Percentiles rank a stretch among this genome's conserved stretches.
Evolutionary conservation across 64 coral and sea anemone genomes (phyloP).

Genomic region (Dendronephthya gigantea): DNA sequence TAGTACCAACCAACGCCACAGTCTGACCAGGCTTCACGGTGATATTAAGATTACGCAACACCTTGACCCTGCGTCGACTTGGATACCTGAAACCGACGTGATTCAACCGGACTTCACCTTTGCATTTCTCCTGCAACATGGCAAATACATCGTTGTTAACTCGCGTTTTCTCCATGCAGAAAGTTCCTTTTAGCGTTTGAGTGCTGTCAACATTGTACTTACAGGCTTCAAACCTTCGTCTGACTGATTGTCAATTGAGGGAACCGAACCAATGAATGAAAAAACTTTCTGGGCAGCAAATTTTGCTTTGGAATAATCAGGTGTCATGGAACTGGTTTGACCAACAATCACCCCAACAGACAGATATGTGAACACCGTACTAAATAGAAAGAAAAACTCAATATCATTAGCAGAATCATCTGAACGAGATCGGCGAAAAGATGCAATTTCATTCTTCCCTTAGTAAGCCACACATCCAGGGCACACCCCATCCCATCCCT

Average conservation of each 20-base stretch:
- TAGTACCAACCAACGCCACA: not conserved
- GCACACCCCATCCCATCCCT: too few relatives aligned
- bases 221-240: not conserved
- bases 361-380: not conserved
- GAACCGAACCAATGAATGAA: not conserved
- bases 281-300: conserved; percentile 10
- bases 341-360: not conserved
- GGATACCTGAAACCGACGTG: not conserved
- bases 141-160: not conserved
- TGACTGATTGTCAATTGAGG: not conserved
- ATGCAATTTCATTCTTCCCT: not conserved
- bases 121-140: not conserved
- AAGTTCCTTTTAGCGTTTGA: too few relatives aligned
- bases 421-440: not conserved
- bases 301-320: conserved; percentile 13
- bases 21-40: not conserved
- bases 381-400: not conserved
- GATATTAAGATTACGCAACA: not conserved
- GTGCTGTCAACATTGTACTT: not conserved
- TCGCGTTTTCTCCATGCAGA: too few relatives aligned
- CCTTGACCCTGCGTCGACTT: not conserved
- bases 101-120: not conserved
- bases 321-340: not conserved
- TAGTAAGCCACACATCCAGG: too few relatives aligned
- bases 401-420: not conserved